Evolutionary conservation across 2,888 invertebrate genomes (phyloP), one percentile per base, ranked within the genome.

Genomic region (Helicoverpa assulta): DNA sequence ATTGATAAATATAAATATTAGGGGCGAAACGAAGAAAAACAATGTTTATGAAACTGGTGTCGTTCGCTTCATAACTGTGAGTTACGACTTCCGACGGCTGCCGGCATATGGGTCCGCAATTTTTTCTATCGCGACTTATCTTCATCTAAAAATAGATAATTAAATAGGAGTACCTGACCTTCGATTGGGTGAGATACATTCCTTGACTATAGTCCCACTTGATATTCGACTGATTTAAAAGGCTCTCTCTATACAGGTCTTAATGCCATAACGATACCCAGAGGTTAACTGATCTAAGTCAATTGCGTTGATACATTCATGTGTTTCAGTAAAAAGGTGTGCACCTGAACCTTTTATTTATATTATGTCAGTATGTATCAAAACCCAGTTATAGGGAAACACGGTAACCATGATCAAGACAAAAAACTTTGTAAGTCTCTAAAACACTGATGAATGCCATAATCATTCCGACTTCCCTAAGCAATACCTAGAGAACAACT

Each of bases 1-100:
- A 95, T 95, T 95, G 95, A 95, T 95, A 95, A 95, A 95, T 95
- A 95, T 95, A 95, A 95, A 95, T 95, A 95, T 95, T 94, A 92
- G 95, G 95, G 95, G 94, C 94, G 94, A 95, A 95, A 95, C 89
- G 92, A 94, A 95, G 95, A 95, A 95, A 95, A 95, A 95, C 95
- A 95, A 94, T 95, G 95, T 95, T 95, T 95, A 95, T 95, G 95
- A 94, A 95, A 95, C 94, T 94, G 91, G 95, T 95, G 95, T 95
- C 95, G 94, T 91, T 93, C 93, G 95, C 94, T 90, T 95, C 95
- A 95, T 95, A 95, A 95, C 95, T 92, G 93, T 95, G 95, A 95
- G 93, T 95, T 94, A 95, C 94, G 93, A 95, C 95, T 95, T 95
- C 95, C 95, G 95, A 93, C 93, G 93, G 90, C 89, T 94, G 95